A percentile compares a stretch with the other conserved stretches of the same genome.
Conservation (phyloP, 2,113 vertebrate genomes). For the Trinectes maculatus region DNA sequence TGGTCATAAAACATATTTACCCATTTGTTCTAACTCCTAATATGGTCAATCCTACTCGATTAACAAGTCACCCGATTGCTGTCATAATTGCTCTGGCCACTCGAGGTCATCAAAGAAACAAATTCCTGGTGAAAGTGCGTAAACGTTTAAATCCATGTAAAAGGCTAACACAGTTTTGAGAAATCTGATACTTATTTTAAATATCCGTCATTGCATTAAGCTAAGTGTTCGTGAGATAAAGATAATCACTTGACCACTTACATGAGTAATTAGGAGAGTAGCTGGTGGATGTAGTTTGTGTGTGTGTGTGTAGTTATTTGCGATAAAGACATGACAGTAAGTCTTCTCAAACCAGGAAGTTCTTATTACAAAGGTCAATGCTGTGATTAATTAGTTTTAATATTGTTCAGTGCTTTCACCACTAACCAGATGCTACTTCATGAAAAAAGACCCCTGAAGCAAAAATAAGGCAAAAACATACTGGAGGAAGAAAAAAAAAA, state of each 20-base stretch:
- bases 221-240: constrained; percentile 18
- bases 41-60: too few relatives aligned
- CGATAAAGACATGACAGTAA: background rate
- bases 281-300: background rate
- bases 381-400: constrained; percentile 44
- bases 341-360: background rate
- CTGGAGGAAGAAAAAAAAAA: background rate
- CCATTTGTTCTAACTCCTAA: too few relatives aligned
- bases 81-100: background rate
- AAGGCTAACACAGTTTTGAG: too few relatives aligned
- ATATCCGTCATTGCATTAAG: constrained; percentile 30
- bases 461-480: constrained; percentile 17
- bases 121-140: too few relatives aligned
- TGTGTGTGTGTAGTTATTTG: constrained; percentile 2
- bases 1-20: too few relatives aligned
- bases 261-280: constrained; percentile 35
- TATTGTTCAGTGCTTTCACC: constrained; percentile 32
- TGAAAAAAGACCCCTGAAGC: constrained; percentile 37
- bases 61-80: too few relatives aligned
- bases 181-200: too few relatives aligned
- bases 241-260: constrained; percentile 61
- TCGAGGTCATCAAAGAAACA: background rate
- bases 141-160: too few relatives aligned
- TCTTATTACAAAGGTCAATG: constrained; percentile 39
- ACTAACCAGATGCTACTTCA: constrained; percentile 43